Evolutionary conservation across 2,113 vertebrate species (phyloP).

Genomic region (Cranoglanis bouderius): DNA sequence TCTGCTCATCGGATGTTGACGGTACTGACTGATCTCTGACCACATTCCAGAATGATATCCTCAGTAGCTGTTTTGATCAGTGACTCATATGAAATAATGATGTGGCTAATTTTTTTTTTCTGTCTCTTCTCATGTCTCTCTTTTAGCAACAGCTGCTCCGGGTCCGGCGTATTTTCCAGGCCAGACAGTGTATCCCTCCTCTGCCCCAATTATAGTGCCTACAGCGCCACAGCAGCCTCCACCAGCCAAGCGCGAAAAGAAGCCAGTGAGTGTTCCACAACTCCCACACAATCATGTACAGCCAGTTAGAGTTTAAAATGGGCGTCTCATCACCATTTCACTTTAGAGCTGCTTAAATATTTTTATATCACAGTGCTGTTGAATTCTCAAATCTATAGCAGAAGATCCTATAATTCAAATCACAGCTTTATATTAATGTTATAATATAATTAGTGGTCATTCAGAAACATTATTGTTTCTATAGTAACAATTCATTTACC

Average conservation of each 20-base stretch:
- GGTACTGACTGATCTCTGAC: conserved; percentile 15
- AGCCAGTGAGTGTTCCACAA: conserved; percentile 81
- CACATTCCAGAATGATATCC: conserved; percentile 22
- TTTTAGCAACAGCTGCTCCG: conserved; percentile 63
- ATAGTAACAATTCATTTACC: not conserved
- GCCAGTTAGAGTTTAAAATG: not conserved
- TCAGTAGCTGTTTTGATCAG: conserved; percentile 26
- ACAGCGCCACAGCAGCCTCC: conserved; percentile 86
- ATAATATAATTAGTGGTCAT: too few species aligned
- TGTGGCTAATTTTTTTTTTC: conserved; percentile 66
- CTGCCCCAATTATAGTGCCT: conserved; percentile 96
- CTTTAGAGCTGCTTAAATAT: not conserved
- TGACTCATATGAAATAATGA: conserved; percentile 28
- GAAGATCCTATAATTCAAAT: not conserved
- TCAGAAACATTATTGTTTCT: not conserved
- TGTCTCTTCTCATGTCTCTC: conserved; percentile 25
- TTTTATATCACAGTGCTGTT: not conserved
- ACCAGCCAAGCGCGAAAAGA: conserved; percentile 93
- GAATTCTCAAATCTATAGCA: not conserved
- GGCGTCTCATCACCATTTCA: not conserved
- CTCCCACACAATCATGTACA: not conserved
- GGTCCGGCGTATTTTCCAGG: conserved; percentile 88
- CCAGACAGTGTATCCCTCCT: conserved; percentile 89
- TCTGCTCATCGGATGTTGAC: conserved; percentile 18
- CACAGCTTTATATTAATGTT: not conserved